phyloP scores from a whole-genome alignment of 2,797 vertebrate species.

The Mastacembelus armatus region DNA sequence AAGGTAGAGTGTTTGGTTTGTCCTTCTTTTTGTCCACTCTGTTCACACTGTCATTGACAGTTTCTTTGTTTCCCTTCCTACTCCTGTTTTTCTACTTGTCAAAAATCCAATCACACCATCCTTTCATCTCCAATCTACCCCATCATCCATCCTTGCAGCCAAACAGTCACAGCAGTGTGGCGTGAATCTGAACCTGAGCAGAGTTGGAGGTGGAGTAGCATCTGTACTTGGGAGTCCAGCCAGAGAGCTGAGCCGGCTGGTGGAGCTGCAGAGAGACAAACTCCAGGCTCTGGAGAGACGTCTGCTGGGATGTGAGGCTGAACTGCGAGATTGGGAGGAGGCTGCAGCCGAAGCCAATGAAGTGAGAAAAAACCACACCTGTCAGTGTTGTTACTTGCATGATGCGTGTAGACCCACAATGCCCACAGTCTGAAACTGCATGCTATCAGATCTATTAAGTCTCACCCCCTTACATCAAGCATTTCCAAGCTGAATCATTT shows the following conservation, averaged over 20 bases:
- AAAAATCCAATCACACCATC: slow-evolving; percentile 4
- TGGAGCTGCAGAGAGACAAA: slow-evolving; percentile 92
- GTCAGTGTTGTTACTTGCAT: neutral
- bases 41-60: neutral
- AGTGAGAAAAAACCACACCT: slow-evolving; percentile 63
- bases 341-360: slow-evolving; percentile 35
- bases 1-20: slow-evolving; percentile 64
- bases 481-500: neutral
- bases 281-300: slow-evolving; percentile 90
- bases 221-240: slow-evolving; percentile 73
- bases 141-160: slow-evolving; percentile 54
- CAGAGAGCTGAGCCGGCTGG: slow-evolving; percentile 89
- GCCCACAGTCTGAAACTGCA: slow-evolving; percentile 4
- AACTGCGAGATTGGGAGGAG: slow-evolving; percentile 91
- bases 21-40: too few relatives aligned
- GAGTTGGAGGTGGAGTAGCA: slow-evolving; percentile 59
- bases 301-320: slow-evolving; percentile 88
- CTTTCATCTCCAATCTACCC: neutral
- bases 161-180: slow-evolving; percentile 84
- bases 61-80: neutral
- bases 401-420: neutral
- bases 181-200: slow-evolving; percentile 81
- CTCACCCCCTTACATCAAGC: neutral
- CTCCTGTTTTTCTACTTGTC: neutral
- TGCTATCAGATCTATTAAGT: neutral